Evolutionary conservation across 2,797 vertebrate species (phyloP).

Genomic region (Notamacropus eugenii): DNA sequence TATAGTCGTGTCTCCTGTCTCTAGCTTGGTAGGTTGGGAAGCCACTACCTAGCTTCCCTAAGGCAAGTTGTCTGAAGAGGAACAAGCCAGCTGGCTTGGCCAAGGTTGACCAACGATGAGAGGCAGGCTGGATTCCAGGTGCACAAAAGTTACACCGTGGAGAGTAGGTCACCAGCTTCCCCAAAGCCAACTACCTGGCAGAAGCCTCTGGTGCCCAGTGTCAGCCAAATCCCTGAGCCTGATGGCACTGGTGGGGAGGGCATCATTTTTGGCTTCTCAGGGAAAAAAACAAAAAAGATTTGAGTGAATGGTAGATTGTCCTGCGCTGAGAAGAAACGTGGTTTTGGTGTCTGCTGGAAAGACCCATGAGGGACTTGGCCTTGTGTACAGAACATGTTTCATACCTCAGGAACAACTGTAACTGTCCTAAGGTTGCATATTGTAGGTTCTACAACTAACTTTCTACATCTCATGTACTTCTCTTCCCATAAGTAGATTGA

Average conservation of each 20-base stretch:
- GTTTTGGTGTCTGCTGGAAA: conserved; percentile 43
- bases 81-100: conserved; percentile 80
- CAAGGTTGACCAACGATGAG: conserved; percentile 81
- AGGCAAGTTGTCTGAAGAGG: conserved; percentile 80
- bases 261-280: conserved; percentile 75
- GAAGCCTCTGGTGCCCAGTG: conserved; percentile 66
- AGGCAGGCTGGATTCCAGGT: conserved; percentile 78
- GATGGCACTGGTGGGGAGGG: conserved; percentile 77
- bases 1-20: conserved; percentile 30
- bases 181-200: conserved; percentile 82
- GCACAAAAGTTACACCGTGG: conserved; percentile 76
- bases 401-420: rapidly evolving
- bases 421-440: not conserved
- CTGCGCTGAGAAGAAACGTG: conserved; percentile 48
- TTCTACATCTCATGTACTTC: not conserved
- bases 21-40: conserved; percentile 68
- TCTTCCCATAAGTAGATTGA: too few relatives aligned
- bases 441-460: not conserved
- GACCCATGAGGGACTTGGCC: not conserved
- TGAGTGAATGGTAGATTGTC: conserved; percentile 75
- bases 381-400: not conserved
- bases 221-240: conserved; percentile 79
- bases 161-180: conserved; percentile 82
- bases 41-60: conserved; percentile 74
- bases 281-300: conserved; percentile 29